Evolutionary conservation across 2,888 invertebrate genomes (phyloP), one percentile per base, ranked within the genome.

Genomic region (Drosophila nr. perissopoda): DNA sequence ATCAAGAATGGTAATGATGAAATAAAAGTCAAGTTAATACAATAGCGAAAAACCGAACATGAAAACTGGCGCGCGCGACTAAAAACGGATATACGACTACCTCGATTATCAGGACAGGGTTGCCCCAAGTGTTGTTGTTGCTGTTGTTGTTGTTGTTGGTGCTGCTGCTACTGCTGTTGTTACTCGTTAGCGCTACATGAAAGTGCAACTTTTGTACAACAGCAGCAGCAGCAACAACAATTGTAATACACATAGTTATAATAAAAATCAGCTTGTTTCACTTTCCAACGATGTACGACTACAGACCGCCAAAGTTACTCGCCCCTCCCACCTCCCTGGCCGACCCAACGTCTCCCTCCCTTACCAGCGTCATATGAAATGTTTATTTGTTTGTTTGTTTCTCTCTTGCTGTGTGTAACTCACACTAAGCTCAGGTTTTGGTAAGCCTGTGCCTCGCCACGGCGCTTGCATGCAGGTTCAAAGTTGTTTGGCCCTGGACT

Each of bases 1-100:
- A 70, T 40, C 60, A 72, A 76, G 68, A 73, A 78, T 89, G 77
- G 89, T 83, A 89, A 85, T 89, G 79, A 89, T 89, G 82, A 87
- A 86, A 86, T 89, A 82, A 87, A 89, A 87, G 89, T 77, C 89
- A 88, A 89, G 79, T 89, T 82, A 82, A 78, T 84, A 89, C 90
- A 88, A 88, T 82, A 72, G 76, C 84, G 79, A 68, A 80, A 77
- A 74, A 69, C 88, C 77, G 76, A 84, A 88, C 82, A 83, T 76
- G 77, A 84, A 82, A 81, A 80, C 59, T 63, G 76, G 70, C 40
- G 65, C 53, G 61, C 65, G 21, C 25, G 62, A 65, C 56, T 58
- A 72, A 84, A 48, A 79, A 79, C 80, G 88, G 76, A 88, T 76
- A 82, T 72, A 85, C 79, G 76, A 79, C 86, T 79, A 82, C 85